Conservation (phyloP, 2,113 vertebrate species). For the Cottus gobio region DNA sequence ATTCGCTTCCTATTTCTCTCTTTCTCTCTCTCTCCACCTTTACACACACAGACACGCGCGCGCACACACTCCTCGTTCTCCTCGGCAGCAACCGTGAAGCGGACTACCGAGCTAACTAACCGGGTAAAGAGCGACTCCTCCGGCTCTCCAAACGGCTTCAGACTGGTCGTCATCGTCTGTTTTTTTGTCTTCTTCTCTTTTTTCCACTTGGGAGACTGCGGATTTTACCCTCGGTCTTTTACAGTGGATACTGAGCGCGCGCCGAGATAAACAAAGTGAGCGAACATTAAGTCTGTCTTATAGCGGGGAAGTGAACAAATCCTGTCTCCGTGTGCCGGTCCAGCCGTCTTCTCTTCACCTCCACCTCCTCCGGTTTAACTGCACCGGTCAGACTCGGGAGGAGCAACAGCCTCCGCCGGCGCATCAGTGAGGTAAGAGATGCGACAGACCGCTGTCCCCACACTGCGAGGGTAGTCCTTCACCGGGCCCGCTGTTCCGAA, state of each 20-base stretch:
- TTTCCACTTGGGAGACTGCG: constrained; percentile 63
- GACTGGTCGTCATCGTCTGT: constrained; percentile 55
- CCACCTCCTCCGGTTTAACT: constrained; percentile 11
- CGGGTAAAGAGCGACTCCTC: constrained; percentile 10
- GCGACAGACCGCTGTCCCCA: neutral
- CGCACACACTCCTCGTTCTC: neutral
- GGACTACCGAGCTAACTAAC: constrained; percentile 26
- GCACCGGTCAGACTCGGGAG: constrained; percentile 59
- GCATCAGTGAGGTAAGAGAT: constrained; percentile 73
- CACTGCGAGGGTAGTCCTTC: neutral
- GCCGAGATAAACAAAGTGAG: constrained; percentile 18
- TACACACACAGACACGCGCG: neutral
- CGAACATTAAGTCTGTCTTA: constrained; percentile 13
- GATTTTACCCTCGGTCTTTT: constrained; percentile 57
- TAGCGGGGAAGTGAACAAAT: neutral
- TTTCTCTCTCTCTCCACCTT: too few species aligned
- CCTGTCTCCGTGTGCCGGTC: neutral
- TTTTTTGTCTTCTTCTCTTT: neutral
- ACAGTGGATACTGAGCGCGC: constrained; percentile 25
- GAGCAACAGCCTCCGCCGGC: constrained; percentile 75
- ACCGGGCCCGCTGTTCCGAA: neutral
- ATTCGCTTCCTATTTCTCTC: constrained; percentile 2
- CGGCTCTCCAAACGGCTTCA: constrained; percentile 37
- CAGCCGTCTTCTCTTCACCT: constrained; percentile 4
- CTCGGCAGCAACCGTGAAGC: constrained; percentile 1